These are phyloP conservation scores for Cylloceria caligata DNA, from an alignment of 2,888 invertebrate species.

Conservation along the genomic window DNA sequence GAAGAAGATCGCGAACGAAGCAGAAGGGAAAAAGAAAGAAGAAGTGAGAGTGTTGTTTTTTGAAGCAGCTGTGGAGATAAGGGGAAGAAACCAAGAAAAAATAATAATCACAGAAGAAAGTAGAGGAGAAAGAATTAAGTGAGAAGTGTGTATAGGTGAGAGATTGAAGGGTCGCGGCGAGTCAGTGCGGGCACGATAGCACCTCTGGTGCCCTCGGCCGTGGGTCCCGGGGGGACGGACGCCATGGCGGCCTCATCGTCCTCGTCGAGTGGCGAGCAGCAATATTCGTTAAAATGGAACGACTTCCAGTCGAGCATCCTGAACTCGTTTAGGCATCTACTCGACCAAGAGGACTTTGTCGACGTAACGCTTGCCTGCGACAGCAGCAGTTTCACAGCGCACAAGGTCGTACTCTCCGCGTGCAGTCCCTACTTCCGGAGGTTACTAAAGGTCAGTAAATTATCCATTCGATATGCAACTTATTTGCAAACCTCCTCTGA, in stretches of 20 bases:
- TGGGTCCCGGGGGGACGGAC: slow-evolving; percentile 84
- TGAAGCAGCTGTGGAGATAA: background rate
- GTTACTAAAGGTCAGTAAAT: slow-evolving; percentile 88
- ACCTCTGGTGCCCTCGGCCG: slow-evolving; percentile 85
- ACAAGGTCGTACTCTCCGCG: slow-evolving; percentile 95
- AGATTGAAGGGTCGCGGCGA: slow-evolving; percentile 59
- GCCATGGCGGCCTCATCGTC: slow-evolving; percentile 84
- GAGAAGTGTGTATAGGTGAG: slow-evolving; percentile 46
- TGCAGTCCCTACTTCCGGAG: slow-evolving; percentile 97
- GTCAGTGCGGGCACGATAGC: slow-evolving; percentile 83
- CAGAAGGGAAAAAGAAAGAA: slow-evolving; percentile 19
- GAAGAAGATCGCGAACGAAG: slow-evolving; percentile 32
- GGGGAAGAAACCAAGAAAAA: slow-evolving; percentile 7
- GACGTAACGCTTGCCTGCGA: slow-evolving; percentile 97
- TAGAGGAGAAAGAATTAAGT: slow-evolving; percentile 29
- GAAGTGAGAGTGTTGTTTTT: slow-evolving; percentile 50
- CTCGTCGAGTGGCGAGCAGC: slow-evolving; percentile 88
- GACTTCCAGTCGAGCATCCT: slow-evolving; percentile 97
- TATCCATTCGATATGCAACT: background rate
- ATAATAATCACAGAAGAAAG: slow-evolving; percentile 21
- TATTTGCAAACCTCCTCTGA: too few species aligned
- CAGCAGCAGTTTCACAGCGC: slow-evolving; percentile 94
- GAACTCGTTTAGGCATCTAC: slow-evolving; percentile 94
- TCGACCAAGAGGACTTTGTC: slow-evolving; percentile 96
- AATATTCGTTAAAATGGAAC: slow-evolving; percentile 97